Base-by-base conservation (phyloP, 1,140 invertebrate genomes). In the Trichonephila clavata region DNA sequence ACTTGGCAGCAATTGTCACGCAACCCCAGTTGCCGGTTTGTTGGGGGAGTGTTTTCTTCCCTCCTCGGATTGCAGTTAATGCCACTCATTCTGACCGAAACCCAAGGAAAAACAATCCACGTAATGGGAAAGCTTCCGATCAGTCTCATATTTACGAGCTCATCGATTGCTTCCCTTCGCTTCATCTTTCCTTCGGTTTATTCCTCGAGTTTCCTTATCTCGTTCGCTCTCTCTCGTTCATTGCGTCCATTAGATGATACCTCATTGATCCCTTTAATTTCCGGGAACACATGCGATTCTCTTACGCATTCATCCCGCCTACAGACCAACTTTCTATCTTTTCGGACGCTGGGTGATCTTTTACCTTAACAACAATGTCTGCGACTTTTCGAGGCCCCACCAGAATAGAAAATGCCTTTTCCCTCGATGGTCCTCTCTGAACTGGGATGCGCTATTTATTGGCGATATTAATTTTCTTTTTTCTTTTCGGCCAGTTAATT, bases 211-310 rank as follows among this genome's bases (percentile, higher is more conserved):
- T 80, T 61, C 86, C 90, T 92, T 89, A 87, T 88, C 86, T 86
- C 86, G n/a, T 90, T 86, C 63, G 20, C 86, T 77, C 93, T 24
- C 77, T 91, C 32, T 71, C 88, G 61, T 92, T 93, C 94, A 92
- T 87, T 87, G 92, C 92, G 65, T 92, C 92, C 86, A 93, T 93
- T 92, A 93, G 92, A 93, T 93, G 92, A 87, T 93, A 93, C 92
- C 92, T 93, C 92, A 93, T 93, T 93, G 92, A 93, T 93, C 92
- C 92, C 92, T 93, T 93, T 93, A 93, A 93, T 93, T 93, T 93
- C 92, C 92, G 92, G 92, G 92, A 93, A 93, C 92, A 93, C 92
- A 93, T 93, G 92, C 92, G 91, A 88, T 93, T 87, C 92, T 93
- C 59, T 93, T 80, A 61, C 50, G 83, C 92, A 93, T 93, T 93